Percentiles rank a stretch among this genome's conserved stretches.
Evolutionary conservation across 1,140 invertebrate genomes (phyloP).

Genomic region (Formica exsecta): DNA sequence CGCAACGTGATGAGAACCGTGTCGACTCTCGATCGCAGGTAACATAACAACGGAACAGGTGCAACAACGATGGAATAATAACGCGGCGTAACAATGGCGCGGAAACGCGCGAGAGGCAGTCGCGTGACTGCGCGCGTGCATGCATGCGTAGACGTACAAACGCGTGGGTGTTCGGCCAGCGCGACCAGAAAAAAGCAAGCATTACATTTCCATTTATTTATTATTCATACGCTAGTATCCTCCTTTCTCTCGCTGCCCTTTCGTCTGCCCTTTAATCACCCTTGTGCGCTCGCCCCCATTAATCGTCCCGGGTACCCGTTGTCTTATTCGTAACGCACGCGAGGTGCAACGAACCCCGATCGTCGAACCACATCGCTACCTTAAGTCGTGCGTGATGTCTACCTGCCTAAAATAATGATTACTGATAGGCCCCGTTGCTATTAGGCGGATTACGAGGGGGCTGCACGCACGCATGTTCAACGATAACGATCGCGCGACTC

Average conservation of each 20-base stretch:
- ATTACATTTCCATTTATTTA: slow-evolving; percentile 65
- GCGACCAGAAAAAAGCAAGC: not conserved
- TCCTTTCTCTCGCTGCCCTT: not conserved
- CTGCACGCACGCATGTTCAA: slow-evolving; percentile 22
- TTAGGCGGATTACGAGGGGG: slow-evolving; percentile 39
- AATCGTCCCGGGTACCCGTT: slow-evolving; percentile 16
- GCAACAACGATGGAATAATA: slow-evolving; percentile 38
- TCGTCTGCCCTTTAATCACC: not conserved
- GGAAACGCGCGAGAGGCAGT: not conserved
- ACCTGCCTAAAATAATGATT: slow-evolving; percentile 54
- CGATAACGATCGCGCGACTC: slow-evolving; percentile 37
- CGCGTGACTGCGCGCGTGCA: slow-evolving; percentile 24
- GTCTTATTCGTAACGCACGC: slow-evolving; percentile 51
- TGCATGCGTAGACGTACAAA: not conserved
- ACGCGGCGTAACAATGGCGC: slow-evolving; percentile 17
- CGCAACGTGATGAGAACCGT: slow-evolving; percentile 23
- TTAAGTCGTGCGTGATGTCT: slow-evolving; percentile 39
- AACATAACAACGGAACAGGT: slow-evolving; percentile 36
- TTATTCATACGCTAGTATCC: slow-evolving; percentile 51
- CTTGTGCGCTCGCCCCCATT: not conserved
- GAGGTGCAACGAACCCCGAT: not conserved
- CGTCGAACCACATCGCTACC: not conserved
- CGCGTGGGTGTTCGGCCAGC: slow-evolving; percentile 10
- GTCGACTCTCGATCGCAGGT: slow-evolving; percentile 44
- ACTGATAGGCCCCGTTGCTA: slow-evolving; percentile 33